Conservation (phyloP, 2,888 invertebrate genomes). For the Nipponacmea schrenckii region DNA sequence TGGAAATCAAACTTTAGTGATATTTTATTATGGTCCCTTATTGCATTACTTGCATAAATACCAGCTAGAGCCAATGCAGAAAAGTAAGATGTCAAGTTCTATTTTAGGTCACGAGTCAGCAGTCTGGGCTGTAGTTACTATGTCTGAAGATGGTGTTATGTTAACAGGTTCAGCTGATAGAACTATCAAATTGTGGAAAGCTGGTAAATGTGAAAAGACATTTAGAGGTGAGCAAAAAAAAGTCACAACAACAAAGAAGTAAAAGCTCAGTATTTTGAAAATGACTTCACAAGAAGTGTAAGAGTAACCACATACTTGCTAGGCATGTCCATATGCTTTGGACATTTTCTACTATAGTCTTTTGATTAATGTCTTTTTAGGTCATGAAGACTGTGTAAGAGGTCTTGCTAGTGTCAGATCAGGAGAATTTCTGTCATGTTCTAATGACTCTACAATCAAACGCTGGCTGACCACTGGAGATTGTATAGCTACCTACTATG, state of each 20-base stretch:
- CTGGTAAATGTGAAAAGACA: conserved; percentile 76
- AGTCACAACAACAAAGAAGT: too few species aligned
- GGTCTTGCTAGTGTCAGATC: conserved; percentile 77
- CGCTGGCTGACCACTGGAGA: conserved; percentile 84
- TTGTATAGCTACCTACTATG: conserved; percentile 75
- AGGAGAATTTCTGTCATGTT: conserved; percentile 83
- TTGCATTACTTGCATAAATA: too few species aligned
- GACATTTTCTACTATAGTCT: too few species aligned
- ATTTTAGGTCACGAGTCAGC: conserved; percentile 75
- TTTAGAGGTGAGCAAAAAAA: conserved; percentile 72
- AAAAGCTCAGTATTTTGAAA: too few species aligned
- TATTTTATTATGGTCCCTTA: too few species aligned
- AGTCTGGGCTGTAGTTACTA: conserved; percentile 79
- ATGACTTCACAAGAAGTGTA: too few species aligned
- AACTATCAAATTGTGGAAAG: conserved; percentile 84
- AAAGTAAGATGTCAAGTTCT: background rate
- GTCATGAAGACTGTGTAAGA: conserved; percentile 93
- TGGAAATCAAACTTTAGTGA: too few species aligned
- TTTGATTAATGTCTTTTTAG: conserved; percentile 67
- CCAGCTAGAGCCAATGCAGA: too few species aligned
- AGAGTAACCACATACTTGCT: too few species aligned
- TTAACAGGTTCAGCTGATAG: conserved; percentile 95
- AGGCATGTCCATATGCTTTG: too few species aligned
- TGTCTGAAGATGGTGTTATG: conserved; percentile 70
- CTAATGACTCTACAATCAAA: conserved; percentile 90